Evolutionary conservation across 2,888 invertebrate species (phyloP).

Genomic region (Heliothis peltigera): DNA sequence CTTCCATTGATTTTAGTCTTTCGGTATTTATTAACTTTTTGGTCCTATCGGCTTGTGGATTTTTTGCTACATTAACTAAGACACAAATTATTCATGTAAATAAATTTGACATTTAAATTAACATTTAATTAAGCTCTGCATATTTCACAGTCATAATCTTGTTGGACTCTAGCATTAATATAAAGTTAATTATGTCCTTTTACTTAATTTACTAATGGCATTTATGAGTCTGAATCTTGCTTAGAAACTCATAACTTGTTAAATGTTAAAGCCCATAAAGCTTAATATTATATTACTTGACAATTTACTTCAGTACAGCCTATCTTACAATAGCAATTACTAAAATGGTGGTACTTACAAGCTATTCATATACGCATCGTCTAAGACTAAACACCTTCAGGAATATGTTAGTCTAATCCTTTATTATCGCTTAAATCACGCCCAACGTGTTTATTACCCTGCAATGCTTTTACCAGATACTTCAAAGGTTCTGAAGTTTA

Average conservation of each 20-base stretch:
- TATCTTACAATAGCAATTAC: slow-evolving; percentile 6
- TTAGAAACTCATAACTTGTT: neutral
- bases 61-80: neutral
- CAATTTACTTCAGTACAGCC: neutral
- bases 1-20: slow-evolving; percentile 26
- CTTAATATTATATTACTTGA: neutral
- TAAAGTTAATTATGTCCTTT: neutral
- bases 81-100: neutral
- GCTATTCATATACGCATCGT: neutral
- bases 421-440: slow-evolving; percentile 54
- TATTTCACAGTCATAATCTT: neutral
- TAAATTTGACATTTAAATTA: slow-evolving; percentile 1
- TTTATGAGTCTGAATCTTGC: neutral
- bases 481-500: slow-evolving; percentile 56
- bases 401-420: slow-evolving; percentile 35
- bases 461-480: slow-evolving; percentile 52
- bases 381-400: slow-evolving; percentile 13
- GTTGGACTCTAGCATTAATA: neutral
- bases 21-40: slow-evolving; percentile 3
- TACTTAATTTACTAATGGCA: slow-evolving; percentile 1
- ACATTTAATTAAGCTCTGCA: slow-evolving; percentile 1
- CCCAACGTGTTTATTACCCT: slow-evolving; percentile 49
- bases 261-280: neutral
- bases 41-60: neutral
- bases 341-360: neutral